Conservation (phyloP, 2,797 vertebrate genomes). For the Squalus acanthias region DNA sequence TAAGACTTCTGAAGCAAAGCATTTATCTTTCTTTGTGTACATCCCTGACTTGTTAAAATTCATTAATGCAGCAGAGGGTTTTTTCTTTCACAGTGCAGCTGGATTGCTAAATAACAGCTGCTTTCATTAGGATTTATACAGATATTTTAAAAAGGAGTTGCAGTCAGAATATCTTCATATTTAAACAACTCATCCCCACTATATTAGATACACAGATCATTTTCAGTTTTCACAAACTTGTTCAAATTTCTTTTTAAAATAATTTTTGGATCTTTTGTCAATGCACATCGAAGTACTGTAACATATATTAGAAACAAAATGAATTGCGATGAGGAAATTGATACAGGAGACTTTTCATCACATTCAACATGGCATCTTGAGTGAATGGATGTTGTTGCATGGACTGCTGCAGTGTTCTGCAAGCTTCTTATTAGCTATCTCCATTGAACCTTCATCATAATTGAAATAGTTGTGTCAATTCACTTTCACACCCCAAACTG, state of each 20-base stretch:
- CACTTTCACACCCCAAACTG: neutral
- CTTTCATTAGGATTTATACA: neutral
- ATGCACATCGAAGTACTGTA: neutral
- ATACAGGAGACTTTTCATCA: neutral
- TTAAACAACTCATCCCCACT: neutral
- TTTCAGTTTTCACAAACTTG: neutral
- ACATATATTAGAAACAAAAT: neutral
- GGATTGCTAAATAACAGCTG: neutral
- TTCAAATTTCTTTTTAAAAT: neutral
- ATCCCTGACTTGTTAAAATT: neutral
- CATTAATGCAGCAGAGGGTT: neutral
- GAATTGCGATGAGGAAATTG: neutral
- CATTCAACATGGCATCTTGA: neutral
- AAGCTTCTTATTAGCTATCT: neutral
- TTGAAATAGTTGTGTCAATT: neutral
- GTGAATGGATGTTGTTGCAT: constrained; percentile 14
- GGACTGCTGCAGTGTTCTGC: neutral
- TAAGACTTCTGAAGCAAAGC: neutral
- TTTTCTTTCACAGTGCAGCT: constrained; percentile 1
- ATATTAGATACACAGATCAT: neutral
- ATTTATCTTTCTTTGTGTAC: neutral
- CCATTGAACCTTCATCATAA: neutral
- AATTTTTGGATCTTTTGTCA: neutral
- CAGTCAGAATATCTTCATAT: neutral
- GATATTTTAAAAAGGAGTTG: constrained; percentile 5